phyloP scores from a whole-genome alignment of 2,113 vertebrate species.

The Urocitellus parryii region DNA sequence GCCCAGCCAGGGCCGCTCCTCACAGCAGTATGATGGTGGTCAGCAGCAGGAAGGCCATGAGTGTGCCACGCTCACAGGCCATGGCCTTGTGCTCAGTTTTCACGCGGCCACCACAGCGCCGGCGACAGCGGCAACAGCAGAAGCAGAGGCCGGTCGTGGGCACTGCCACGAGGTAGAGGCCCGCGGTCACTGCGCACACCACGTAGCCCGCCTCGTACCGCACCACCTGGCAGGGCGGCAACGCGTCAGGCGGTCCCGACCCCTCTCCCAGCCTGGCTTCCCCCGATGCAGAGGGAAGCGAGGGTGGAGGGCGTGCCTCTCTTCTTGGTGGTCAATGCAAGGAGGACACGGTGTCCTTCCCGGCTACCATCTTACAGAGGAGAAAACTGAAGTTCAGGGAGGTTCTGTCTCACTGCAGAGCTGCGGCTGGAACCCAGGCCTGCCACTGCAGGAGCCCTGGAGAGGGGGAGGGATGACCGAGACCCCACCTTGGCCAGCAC shows the following conservation, averaged over 20 bases:
- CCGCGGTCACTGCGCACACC: constrained; percentile 83
- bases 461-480: not conserved
- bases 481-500: not conserved
- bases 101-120: constrained; percentile 80
- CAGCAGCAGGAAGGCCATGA: constrained; percentile 85
- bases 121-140: constrained; percentile 84
- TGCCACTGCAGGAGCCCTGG: fast-evolving
- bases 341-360: fast-evolving
- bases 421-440: not conserved
- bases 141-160: constrained; percentile 86
- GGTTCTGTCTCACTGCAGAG: not conserved
- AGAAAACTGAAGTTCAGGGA: not conserved
- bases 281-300: not conserved
- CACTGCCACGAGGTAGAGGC: constrained; percentile 87
- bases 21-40: constrained; percentile 89
- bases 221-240: constrained; percentile 83
- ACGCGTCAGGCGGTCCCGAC: not conserved
- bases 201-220: constrained; percentile 89
- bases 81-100: constrained; percentile 84
- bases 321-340: no score
- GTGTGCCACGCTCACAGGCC: constrained; percentile 81
- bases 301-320: not conserved
- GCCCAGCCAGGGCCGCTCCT: not conserved
- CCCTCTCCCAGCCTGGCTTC: not conserved
- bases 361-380: not conserved